Percentiles rank a stretch among this genome's conserved stretches.
Conservation (phyloP, 2,113 vertebrate genomes). For the Hippocampus abdominalis region DNA sequence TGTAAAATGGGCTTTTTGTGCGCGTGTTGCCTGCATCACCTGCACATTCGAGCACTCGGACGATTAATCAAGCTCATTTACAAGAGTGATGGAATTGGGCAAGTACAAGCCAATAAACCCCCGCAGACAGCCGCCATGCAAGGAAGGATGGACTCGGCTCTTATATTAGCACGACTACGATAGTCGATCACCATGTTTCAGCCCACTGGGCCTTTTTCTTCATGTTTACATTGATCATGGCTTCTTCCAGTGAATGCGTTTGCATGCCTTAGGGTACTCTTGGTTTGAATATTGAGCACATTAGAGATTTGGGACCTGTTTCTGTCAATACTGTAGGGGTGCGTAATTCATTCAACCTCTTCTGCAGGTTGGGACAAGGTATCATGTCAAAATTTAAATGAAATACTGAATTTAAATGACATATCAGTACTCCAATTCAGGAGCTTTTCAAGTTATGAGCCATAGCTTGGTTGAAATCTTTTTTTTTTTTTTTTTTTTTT, state of each 20-base stretch:
- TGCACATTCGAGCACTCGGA: slow-evolving; percentile 55
- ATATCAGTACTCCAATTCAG: not conserved
- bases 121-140: slow-evolving; percentile 35
- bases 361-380: not conserved
- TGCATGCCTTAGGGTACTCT: not conserved
- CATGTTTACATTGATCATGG: slow-evolving; percentile 52
- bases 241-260: slow-evolving; percentile 29
- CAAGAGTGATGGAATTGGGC: slow-evolving; percentile 57
- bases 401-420: not conserved
- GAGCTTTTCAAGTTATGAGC: not conserved
- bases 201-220: slow-evolving; percentile 27
- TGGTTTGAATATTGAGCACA: slow-evolving; percentile 17
- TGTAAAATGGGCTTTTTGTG: slow-evolving; percentile 40
- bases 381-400: not conserved
- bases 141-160: slow-evolving; percentile 32
- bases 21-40: slow-evolving; percentile 23
- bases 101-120: slow-evolving; percentile 54
- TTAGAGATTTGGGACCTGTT: not conserved
- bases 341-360: not conserved
- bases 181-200: slow-evolving; percentile 34
- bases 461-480: not conserved
- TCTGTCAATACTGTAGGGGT: not conserved
- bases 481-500: not conserved
- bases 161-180: slow-evolving; percentile 15
- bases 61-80: slow-evolving; percentile 67